A percentile compares a stretch with the other conserved stretches of the same genome.
phyloP scores from a whole-genome alignment of 2,888 invertebrate genomes.

The Xylophagus ater region DNA sequence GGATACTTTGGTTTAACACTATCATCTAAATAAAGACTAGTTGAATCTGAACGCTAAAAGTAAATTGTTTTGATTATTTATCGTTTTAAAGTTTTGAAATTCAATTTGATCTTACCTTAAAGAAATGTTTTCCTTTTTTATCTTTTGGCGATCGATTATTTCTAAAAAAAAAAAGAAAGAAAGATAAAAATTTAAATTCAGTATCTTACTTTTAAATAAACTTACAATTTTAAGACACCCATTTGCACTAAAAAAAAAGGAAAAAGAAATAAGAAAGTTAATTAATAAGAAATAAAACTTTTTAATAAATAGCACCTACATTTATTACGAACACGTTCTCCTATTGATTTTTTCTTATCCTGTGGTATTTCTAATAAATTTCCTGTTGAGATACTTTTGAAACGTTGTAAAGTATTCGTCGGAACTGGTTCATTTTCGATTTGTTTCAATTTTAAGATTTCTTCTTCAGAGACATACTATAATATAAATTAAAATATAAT shows the following conservation, averaged over 20 bases:
- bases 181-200: constrained; percentile 5
- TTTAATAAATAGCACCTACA: constrained; percentile 23
- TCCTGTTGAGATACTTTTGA: constrained; percentile 34
- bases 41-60: constrained; percentile 23
- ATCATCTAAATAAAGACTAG: constrained; percentile 33
- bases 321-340: constrained; percentile 30
- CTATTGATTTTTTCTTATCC: constrained; percentile 34
- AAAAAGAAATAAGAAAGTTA: constrained; percentile 6
- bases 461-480: constrained; percentile 34
- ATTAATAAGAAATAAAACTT: neutral
- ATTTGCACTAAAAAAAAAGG: constrained; percentile 25
- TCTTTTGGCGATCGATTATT: constrained; percentile 32
- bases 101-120: constrained; percentile 10
- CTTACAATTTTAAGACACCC: constrained; percentile 30
- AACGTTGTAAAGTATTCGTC: constrained; percentile 23
- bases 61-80: too few species aligned
- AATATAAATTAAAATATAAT: constrained; percentile 15
- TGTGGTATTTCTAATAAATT: constrained; percentile 32
- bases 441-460: constrained; percentile 32
- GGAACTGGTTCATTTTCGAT: constrained; percentile 20
- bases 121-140: constrained; percentile 16
- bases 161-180: constrained; percentile 19
- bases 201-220: constrained; percentile 8
- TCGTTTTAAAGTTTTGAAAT: too few species aligned
- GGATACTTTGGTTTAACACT: constrained; percentile 30